Evolutionary conservation across 2,113 vertebrate genomes (phyloP).

Genomic region (Todiramphus saurophagus): DNA sequence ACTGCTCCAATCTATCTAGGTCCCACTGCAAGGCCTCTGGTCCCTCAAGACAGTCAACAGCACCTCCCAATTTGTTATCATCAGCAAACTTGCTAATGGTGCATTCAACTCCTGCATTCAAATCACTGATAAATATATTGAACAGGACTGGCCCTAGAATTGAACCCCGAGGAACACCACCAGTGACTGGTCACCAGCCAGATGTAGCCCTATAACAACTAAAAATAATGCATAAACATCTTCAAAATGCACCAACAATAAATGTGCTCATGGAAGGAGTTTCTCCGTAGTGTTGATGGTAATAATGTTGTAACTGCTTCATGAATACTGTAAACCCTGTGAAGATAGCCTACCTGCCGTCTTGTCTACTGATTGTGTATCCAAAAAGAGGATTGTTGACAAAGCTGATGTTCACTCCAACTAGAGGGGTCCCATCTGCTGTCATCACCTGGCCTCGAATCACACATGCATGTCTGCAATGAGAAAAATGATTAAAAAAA

Average conservation of each 20-base stretch:
- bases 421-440: constrained; percentile 92
- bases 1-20: background rate
- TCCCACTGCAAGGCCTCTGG: background rate
- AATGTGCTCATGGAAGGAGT: background rate
- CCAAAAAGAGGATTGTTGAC: constrained; percentile 90
- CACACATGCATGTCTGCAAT: constrained; percentile 90
- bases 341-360: constrained; percentile 86
- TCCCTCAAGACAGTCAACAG: background rate
- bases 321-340: background rate
- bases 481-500: background rate
- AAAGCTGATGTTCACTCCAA: constrained; percentile 99
- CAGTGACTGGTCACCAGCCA: fast-evolving
- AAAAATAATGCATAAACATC: background rate
- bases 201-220: background rate
- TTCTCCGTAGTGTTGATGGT: background rate
- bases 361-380: constrained; percentile 94
- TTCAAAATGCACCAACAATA: background rate
- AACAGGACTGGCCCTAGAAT: background rate
- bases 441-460: constrained; percentile 98
- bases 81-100: background rate
- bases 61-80: background rate
- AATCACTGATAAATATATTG: fast-evolving
- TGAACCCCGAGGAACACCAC: background rate
- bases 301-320: background rate
- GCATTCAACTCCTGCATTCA: background rate